Evolutionary conservation across 2,888 invertebrate genomes (phyloP).

Genomic region (Nowickia ferox): DNA sequence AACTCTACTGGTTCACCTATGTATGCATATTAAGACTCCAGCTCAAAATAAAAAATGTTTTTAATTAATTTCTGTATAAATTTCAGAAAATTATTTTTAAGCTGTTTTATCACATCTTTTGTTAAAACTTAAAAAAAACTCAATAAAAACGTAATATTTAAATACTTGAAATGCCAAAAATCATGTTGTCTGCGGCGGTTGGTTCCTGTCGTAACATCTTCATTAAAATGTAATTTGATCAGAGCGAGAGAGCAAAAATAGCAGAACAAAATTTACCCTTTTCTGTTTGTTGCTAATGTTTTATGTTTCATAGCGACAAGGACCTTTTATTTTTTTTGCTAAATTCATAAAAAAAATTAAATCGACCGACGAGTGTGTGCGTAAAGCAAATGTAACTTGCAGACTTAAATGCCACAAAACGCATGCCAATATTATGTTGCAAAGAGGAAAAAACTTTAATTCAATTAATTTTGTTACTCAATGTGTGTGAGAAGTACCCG

Average conservation of each 20-base stretch:
- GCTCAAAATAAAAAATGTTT: not conserved
- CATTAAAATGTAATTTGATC: slow-evolving; percentile 69
- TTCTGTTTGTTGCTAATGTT: slow-evolving; percentile 6
- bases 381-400: not conserved
- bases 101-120: not conserved
- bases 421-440: slow-evolving; percentile 61
- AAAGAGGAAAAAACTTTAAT: slow-evolving; percentile 43
- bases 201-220: slow-evolving; percentile 51
- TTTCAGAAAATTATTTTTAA: slow-evolving; percentile 19
- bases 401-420: slow-evolving; percentile 58
- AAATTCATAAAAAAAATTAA: not conserved
- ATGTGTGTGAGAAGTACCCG: not conserved
- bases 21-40: too few relatives aligned
- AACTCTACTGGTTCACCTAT: too few relatives aligned
- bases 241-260: not conserved
- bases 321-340: slow-evolving; percentile 27
- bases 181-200: not conserved
- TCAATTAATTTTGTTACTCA: slow-evolving; percentile 55
- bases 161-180: slow-evolving; percentile 32
- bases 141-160: slow-evolving; percentile 4
- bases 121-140: not conserved
- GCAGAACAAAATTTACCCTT: not conserved
- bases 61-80: slow-evolving; percentile 14
- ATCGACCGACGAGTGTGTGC: not conserved
- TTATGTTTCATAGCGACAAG: slow-evolving; percentile 22